Evolutionary conservation across 2,888 invertebrate genomes (phyloP), one percentile per base, ranked within the genome.

Genomic region (Papilio demoleus): DNA sequence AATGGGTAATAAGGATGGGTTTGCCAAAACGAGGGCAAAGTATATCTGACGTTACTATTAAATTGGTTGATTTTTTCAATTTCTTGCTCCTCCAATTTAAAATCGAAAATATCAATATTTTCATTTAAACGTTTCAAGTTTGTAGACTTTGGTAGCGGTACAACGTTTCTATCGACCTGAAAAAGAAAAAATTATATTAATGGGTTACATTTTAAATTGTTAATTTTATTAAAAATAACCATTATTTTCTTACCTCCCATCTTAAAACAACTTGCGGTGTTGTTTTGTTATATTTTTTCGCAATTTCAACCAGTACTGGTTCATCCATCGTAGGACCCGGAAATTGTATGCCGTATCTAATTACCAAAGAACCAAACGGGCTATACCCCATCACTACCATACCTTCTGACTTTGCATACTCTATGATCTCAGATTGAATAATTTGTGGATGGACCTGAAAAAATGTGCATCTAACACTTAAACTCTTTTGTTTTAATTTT

Each of bases 351-450:
- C 88, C 87, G 70, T 88, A 90, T 9, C 90, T 83, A 63, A 83
- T 85, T 0, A 94, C 94, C 17, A 91, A 72, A 0, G 94, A 87
- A 0, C 96, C 96, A 14, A 96, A 88, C 0, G 96, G 96, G 73
- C 95, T 94, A 83, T 95, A 96, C 0, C 87, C 96, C 88, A 91
- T 94, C 70, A 97, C 88, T 0, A 92, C 85, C 22, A 97, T 93
- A 12, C 89, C 93, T 42, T 93, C 84, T 5, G 92, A 81, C 53
- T 93, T 93, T 74, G 96, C 94, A 73, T 93, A 95, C 1, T 93
- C 83, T 1, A 95, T 93, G 42, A 96, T 79, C 19, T 95, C 94
- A 59, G 87, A 88, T 76, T 96, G 95, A 42, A 93, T 93, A n/a
- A 95, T 86, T 80, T 95, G 95, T 0, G 95, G 94, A 77, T 96